Evolutionary conservation across 1,140 invertebrate species (phyloP), one percentile per base, ranked within the genome.

Genomic region (Portunus trituberculatus): DNA sequence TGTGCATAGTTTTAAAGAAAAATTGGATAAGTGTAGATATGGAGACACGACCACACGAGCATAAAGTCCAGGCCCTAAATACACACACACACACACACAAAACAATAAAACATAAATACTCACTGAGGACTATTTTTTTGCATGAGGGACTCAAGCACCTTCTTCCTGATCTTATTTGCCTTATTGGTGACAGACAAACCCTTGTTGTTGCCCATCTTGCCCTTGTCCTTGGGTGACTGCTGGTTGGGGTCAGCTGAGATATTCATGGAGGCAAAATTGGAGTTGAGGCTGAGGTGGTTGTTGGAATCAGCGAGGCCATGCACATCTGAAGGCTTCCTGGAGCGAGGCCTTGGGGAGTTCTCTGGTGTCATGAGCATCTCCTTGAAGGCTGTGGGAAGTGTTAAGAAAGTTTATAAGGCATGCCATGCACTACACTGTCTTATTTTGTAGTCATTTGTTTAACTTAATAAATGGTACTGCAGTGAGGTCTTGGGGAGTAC

Each of bases 321-420:
- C 93, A 98, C 97, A 97, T 98, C 98, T 0, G 97, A 97, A 2
- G 96, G 96, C 97, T 97, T 96, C 96, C 97, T 97, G 96, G 97
- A 93, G 97, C 98, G 97, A 84, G 98, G 98, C 96, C 98, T 97
- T 16, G 98, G 98, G 45, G 98, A 98, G 97, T 98, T 98, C 96
- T 99, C 98, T 67, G 98, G 98, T 95, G 98, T 98, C 96, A 98
- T 98, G 95, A 99, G 97, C 98, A 99, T 99, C 97, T 99, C 98
- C 97, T 98, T 98, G 96, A 98, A 98, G 91, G 97, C 98, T 98
- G 96, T 46, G 97, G 97, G 94, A 96, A 39, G 39, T 39, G 39
- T 39, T 39, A 39, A 39, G 39, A 39, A 6, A 6, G 39, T 39
- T 39, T 39, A 39, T n/a, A n/a, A n/a, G n/a, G n/a, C n/a, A n/a